Conservation (phyloP, 2,888 invertebrate genomes). For the Hypomecis atomaria region DNA sequence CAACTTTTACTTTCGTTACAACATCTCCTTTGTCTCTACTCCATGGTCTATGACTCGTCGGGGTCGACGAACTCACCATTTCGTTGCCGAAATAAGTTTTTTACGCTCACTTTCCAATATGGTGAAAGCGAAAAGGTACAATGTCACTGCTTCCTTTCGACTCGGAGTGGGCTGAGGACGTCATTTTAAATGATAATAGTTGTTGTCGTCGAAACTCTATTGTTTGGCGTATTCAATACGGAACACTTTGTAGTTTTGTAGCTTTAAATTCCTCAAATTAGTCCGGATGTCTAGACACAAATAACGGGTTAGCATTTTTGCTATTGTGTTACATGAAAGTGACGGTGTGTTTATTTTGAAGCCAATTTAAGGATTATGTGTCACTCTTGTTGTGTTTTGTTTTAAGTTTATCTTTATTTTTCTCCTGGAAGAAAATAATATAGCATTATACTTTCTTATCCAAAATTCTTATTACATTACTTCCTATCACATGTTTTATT, state of each 20-base stretch:
- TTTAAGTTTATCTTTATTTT: no score
- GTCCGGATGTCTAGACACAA: slow-evolving; percentile 25
- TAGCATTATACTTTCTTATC: no score
- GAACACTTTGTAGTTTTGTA: slow-evolving; percentile 35
- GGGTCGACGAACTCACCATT: slow-evolving; percentile 78
- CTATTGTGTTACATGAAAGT: slow-evolving; percentile 7
- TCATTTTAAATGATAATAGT: slow-evolving; percentile 73
- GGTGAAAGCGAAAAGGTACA: slow-evolving; percentile 81
- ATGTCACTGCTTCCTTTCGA: slow-evolving; percentile 83
- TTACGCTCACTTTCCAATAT: slow-evolving; percentile 84
- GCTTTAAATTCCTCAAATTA: slow-evolving; percentile 31
- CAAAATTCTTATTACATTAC: no score
- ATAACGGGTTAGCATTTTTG: slow-evolving; percentile 7
- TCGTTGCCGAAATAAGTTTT: slow-evolving; percentile 82
- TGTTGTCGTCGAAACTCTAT: slow-evolving; percentile 62
- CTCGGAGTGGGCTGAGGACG: slow-evolving; percentile 71
- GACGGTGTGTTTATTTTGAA: not conserved
- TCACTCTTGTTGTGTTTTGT: not conserved
- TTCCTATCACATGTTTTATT: no score
- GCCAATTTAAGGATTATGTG: no score
- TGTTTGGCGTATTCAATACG: slow-evolving; percentile 60
- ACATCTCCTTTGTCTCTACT: slow-evolving; percentile 76
- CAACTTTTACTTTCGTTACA: slow-evolving; percentile 80
- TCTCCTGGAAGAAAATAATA: no score
- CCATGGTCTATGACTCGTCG: slow-evolving; percentile 64